A percentile compares a stretch with the other conserved stretches of the same genome.
Conservation (phyloP, 2,888 invertebrate species). For the Trichopoda pennipes region DNA sequence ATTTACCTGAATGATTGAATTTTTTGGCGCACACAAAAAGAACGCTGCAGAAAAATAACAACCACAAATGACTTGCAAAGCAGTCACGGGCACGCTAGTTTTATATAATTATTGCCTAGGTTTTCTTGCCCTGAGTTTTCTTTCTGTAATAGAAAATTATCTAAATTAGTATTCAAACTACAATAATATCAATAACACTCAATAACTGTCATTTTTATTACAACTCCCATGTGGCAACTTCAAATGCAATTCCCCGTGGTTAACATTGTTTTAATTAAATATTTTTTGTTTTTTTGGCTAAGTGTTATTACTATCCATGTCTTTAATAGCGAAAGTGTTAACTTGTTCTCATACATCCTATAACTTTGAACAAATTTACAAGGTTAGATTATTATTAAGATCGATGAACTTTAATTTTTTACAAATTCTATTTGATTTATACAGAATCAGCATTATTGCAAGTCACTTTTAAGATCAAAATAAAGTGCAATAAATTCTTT, state of each 20-base stretch:
- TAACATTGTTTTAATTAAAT: background rate
- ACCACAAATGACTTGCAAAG: no score
- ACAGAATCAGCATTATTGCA: background rate
- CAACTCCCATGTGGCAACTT: background rate
- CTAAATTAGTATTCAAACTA: background rate
- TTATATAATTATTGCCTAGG: no score
- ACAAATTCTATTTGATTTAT: background rate
- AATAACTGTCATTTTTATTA: background rate
- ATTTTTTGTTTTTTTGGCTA: background rate
- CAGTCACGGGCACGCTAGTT: no score
- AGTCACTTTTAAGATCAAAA: conserved; percentile 20
- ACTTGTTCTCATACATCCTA: conserved; percentile 5
- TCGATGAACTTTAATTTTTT: conserved; percentile 21
- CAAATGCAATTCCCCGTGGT: conserved; percentile 18
- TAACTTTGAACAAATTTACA: conserved; percentile 19
- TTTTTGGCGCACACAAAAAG: no score
- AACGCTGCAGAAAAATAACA: no score
- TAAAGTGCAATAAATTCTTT: conserved; percentile 49
- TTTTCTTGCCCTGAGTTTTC: no score
- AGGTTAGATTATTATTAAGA: conserved; percentile 39
- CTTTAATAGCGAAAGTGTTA: conserved; percentile 28
- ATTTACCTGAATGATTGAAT: no score
- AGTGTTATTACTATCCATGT: background rate
- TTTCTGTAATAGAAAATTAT: no score
- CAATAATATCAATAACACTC: background rate